These are phyloP conservation scores for Physella acuta DNA, from an alignment of 1,140 invertebrate species.

Conservation along the genomic window DNA sequence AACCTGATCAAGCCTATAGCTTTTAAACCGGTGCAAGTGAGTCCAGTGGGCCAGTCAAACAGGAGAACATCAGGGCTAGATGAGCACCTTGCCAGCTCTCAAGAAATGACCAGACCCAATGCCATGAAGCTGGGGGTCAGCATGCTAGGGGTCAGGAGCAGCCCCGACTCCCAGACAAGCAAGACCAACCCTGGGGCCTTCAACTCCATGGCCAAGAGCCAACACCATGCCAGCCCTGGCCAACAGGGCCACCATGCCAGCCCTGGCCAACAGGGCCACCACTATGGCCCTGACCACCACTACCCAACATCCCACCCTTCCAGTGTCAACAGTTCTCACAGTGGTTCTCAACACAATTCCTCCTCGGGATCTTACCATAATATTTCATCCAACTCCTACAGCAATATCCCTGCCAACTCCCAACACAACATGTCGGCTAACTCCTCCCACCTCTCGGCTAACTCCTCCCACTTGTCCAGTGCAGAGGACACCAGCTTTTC, in stretches of 20 bases:
- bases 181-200: conserved; percentile 22
- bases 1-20: conserved; percentile 75
- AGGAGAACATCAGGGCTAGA: conserved; percentile 39
- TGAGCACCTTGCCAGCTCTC: conserved; percentile 41
- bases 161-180: background rate
- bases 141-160: background rate
- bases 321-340: conserved; percentile 1
- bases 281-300: background rate
- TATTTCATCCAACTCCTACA: conserved; percentile 15
- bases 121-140: conserved; percentile 14
- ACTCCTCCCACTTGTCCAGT: conserved; percentile 42
- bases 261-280: background rate
- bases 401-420: conserved; percentile 17
- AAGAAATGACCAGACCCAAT: conserved; percentile 31
- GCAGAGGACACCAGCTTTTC: conserved; percentile 18
- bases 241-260: background rate
- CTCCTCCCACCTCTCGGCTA: conserved; percentile 41
- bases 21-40: conserved; percentile 68
- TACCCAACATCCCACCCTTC: background rate
- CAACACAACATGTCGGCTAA: conserved; percentile 41
- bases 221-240: background rate
- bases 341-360: background rate
- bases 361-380: conserved; percentile 3
- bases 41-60: conserved; percentile 26
- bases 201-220: conserved; percentile 1